Conservation (phyloP, 2,888 invertebrate species). For the Andrena chrysosceles region DNA sequence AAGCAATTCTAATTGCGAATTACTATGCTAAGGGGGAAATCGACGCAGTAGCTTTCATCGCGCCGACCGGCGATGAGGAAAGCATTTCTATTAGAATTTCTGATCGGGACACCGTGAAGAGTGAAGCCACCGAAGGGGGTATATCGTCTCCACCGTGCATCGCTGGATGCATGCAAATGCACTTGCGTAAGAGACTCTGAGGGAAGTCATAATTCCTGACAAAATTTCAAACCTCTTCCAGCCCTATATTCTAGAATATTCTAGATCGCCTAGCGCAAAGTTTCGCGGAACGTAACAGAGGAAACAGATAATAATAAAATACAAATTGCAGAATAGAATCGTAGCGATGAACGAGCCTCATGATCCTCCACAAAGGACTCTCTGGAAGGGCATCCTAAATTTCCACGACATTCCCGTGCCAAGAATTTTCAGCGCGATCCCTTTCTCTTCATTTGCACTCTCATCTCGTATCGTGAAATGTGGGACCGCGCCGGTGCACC, state of each 20-base stretch:
- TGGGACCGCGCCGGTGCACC: not conserved
- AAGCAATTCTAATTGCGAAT: slow-evolving; percentile 16
- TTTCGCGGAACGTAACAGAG: not conserved
- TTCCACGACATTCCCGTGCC: slow-evolving; percentile 11
- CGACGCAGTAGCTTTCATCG: not conserved
- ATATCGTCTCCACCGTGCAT: not conserved
- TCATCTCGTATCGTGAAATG: slow-evolving; percentile 25
- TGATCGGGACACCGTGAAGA: not conserved
- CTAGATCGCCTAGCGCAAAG: too few relatives aligned
- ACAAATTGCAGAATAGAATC: not conserved
- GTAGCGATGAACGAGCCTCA: not conserved
- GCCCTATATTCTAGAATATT: too few relatives aligned
- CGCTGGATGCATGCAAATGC: slow-evolving; percentile 25
- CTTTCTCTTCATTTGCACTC: slow-evolving; percentile 52
- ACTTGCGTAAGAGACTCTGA: slow-evolving; percentile 1
- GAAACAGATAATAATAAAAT: not conserved
- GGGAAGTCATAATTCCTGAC: not conserved
- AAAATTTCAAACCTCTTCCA: not conserved
- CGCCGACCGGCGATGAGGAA: not conserved
- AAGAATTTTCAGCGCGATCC: slow-evolving; percentile 40
- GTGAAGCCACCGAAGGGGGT: not conserved
- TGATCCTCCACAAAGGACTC: not conserved
- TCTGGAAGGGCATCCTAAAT: slow-evolving; percentile 4
- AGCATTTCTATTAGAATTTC: slow-evolving; percentile 2
- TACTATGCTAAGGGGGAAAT: not conserved